These are phyloP conservation scores for Octodon degus DNA, from an alignment of 2,113 vertebrate species.

Conservation along the genomic window DNA sequence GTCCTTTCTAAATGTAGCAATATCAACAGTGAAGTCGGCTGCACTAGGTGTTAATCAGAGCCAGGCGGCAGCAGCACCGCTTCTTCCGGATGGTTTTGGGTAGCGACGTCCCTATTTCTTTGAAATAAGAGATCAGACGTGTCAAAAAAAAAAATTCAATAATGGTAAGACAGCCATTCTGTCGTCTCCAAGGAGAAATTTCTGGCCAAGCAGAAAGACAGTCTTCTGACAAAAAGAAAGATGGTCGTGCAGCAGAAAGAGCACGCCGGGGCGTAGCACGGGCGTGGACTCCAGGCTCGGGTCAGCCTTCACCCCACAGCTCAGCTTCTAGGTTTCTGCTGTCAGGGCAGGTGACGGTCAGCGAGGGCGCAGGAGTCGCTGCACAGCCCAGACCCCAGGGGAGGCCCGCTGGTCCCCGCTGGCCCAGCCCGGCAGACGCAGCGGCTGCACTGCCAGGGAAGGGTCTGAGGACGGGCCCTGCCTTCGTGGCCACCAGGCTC, in stretches of 20 bases:
- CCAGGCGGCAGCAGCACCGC: neutral
- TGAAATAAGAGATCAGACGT: conserved; percentile 48
- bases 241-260: conserved; percentile 22
- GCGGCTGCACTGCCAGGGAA: neutral
- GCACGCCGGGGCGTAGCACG: conserved; percentile 23
- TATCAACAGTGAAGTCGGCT: neutral
- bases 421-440: neutral
- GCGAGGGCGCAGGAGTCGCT: neutral
- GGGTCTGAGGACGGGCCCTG: neutral
- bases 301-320: neutral
- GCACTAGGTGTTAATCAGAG: neutral
- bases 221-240: conserved; percentile 45
- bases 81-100: neutral
- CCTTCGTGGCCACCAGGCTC: neutral
- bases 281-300: conserved; percentile 40
- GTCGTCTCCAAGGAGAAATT: conserved; percentile 57
- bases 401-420: neutral
- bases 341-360: neutral
- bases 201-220: conserved; percentile 56
- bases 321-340: neutral
- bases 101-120: conserved; percentile 42
- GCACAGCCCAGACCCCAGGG: accelerated
- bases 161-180: conserved; percentile 5
- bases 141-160: conserved; percentile 30
- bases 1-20: neutral